Evolutionary conservation across 2,888 invertebrate species (phyloP), one percentile per base, ranked within the genome.

Genomic region (Lycia hirtaria): DNA sequence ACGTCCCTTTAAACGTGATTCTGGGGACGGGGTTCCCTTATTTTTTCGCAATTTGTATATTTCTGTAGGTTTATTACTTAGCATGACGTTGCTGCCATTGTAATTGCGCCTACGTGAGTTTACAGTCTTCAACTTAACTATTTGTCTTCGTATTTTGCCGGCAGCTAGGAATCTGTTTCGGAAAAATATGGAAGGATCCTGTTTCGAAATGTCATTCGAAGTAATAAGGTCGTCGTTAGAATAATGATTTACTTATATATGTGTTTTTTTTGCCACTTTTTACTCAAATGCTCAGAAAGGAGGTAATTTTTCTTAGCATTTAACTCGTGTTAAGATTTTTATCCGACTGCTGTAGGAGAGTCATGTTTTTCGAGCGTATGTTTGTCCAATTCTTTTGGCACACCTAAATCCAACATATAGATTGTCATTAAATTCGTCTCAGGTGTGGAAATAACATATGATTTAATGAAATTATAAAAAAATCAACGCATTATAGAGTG

Each of bases 1-100:
- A 73, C 26, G 45, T 53, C 53, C 51, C 64, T 72, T 73, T 65
- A 65, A 54, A 56, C 65, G 37, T 56, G 58, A 58, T 56, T 64
- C 35, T 54, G 55, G 38, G 50, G 52, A 22, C 5, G 15, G 20
- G 38, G 33, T 15, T 26, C 54, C 43, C 48, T 28, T 7, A 47
- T 28, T 48, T 55, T 55, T 54, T 41, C 7, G 47, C 24, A 32
- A 40, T 54, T 54, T 54, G 40, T 47, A 54, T 54, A 48, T 47
- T 17, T 22, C 33, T 15, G 4, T 12, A 55, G n/a, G 49, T 49
- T 49, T 56, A 56, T 56, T 49, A 56, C 37, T 12, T 30, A 22
- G 17, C 43, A 32, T 56, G 55, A 56, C 55, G 14, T 26, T 12
- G 24, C 43, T 48, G 4, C 17, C 15, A 12, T 10, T 44, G 14